Conservation (phyloP, 2,113 vertebrate species). For the Dendrocopos noguchii region DNA sequence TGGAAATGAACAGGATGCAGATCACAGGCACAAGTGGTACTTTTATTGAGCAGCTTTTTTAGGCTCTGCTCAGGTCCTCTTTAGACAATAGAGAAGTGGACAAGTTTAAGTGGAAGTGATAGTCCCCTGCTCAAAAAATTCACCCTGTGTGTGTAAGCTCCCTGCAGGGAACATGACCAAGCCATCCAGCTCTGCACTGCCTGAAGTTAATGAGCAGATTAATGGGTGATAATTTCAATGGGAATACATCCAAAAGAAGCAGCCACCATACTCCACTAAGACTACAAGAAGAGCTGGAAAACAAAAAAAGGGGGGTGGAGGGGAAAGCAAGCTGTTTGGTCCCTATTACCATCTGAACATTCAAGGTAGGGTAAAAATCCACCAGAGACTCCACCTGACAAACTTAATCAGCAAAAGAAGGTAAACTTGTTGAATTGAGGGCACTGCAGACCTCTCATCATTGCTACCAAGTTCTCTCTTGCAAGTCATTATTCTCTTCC, state of each 20-base stretch:
- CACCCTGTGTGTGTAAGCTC: background rate
- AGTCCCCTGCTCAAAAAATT: background rate
- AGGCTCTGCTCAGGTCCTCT: background rate
- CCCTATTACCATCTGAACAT: background rate
- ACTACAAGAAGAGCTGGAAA: background rate
- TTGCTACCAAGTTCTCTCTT: background rate
- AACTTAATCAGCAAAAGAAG: background rate
- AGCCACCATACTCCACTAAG: background rate
- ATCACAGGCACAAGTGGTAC: background rate
- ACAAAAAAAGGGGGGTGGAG: background rate
- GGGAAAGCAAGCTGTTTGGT: background rate
- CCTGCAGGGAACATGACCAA: background rate
- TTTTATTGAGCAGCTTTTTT: background rate
- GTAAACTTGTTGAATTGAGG: background rate
- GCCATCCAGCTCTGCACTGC: background rate
- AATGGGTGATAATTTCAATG: background rate
- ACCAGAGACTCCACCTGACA: background rate
- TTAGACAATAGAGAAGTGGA: background rate
- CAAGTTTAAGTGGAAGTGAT: rapidly evolving
- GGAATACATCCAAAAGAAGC: background rate
- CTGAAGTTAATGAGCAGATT: background rate
- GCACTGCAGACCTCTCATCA: background rate
- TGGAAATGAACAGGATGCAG: background rate
- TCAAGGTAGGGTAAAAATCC: background rate
- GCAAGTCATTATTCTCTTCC: background rate